Evolutionary conservation across 1,140 invertebrate species (phyloP).

Genomic region (Zaprionus camerounensis): DNA sequence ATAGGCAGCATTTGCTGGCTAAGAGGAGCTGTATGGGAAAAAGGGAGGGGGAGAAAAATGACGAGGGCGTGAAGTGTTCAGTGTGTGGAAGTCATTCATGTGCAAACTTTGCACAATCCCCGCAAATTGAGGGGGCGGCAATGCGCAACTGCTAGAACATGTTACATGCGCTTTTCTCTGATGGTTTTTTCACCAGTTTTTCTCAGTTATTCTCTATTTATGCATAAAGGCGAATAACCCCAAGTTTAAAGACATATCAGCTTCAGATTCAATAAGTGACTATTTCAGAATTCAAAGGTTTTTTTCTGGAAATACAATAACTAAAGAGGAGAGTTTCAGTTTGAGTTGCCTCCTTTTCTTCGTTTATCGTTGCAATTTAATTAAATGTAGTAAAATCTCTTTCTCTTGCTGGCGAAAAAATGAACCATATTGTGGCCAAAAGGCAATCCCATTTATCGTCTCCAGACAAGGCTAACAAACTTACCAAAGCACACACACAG

Average conservation of each 20-base stretch:
- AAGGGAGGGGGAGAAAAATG: conserved; percentile 15
- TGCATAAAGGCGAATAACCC: conserved; percentile 8
- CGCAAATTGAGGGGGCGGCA: conserved; percentile 37
- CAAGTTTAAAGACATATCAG: neutral
- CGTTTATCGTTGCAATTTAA: neutral
- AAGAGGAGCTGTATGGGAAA: neutral
- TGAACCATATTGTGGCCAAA: conserved; percentile 27
- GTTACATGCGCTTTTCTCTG: conserved; percentile 25
- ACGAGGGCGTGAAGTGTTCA: conserved; percentile 55
- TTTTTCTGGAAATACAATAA: neutral
- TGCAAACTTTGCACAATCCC: conserved; percentile 51
- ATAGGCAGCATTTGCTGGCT: conserved; percentile 29
- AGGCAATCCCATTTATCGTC: conserved; percentile 16
- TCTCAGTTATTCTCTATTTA: neutral
- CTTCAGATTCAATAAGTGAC: conserved; percentile 24
- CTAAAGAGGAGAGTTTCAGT: neutral
- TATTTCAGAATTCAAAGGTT: neutral
- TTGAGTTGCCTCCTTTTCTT: neutral
- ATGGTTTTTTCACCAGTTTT: conserved; percentile 9
- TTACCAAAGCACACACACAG: neutral
- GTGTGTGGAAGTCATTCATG: conserved; percentile 57
- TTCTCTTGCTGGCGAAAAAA: neutral
- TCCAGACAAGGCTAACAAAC: conserved; percentile 32
- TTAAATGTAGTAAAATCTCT: conserved; percentile 9
- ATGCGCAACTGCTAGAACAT: conserved; percentile 41